Evolutionary conservation across 2,888 invertebrate genomes (phyloP), one percentile per base, ranked within the genome.

Genomic region (Diloba caeruleocephala): DNA sequence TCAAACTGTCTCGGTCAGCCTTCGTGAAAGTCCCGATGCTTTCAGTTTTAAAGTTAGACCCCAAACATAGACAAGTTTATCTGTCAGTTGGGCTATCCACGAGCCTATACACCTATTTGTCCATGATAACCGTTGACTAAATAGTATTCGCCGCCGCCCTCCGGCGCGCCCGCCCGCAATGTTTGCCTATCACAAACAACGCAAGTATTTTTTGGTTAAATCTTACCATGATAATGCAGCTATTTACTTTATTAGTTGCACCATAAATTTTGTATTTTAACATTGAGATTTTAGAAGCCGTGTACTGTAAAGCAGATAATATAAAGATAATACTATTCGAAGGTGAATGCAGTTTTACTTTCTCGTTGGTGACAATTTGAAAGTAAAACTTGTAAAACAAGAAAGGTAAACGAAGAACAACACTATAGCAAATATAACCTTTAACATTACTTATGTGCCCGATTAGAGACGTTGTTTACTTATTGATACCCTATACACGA

Each of bases 131-230:
- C 80, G 76, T 74, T 79, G 78, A 81, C 81, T 85, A 87, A 85
- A 87, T 81, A 82, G 51, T 50, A 53, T 59, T 66, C 62, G 63
- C 78, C 79, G 79, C 82, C 86, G 85, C 87, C 85, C 84, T 82
- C 74, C 78, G 78, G 66, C 82, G 81, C 82, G 87, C 89, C 90
- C 89, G 87, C 90, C 87, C 88, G 87, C 80, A 66, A 73, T 87
- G 88, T 90, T 86, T 87, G 80, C 74, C 55, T 52, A 61, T 53
- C 62, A 75, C 85, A 89, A 89, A 88, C 87, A 87, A 64, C n/a
- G 65, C 62, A 67, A 78, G 78, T 75, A 79, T 81, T 81, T 77
- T 72, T 72, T 66, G 70, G 74, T 76, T 78, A 71, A 73, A 70
- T 73, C 70, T 71, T 65, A 63, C 62, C 55, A 61, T 61, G 71